A percentile compares a stretch with the other conserved stretches of the same genome.
Conservation (phyloP, 1,140 invertebrate species). For the Drosophila tristis region DNA sequence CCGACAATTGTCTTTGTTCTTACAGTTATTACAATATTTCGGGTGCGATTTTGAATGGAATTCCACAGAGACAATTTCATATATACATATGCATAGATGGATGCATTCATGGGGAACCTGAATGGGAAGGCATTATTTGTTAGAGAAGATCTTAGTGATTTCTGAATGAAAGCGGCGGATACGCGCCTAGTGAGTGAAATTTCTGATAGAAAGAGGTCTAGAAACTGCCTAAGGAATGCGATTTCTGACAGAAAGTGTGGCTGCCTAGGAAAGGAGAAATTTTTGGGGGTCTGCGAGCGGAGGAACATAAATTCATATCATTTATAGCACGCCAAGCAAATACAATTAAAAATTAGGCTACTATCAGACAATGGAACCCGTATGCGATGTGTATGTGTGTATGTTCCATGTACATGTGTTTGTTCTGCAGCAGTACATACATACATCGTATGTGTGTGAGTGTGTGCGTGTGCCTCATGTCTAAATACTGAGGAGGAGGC, state of each 20-base stretch:
- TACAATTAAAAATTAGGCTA: conserved; percentile 74
- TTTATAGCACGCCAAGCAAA: conserved; percentile 64
- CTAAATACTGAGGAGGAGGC: conserved; percentile 33
- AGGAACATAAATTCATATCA: conserved; percentile 51
- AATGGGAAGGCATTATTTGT: no score
- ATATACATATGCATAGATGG: no score
- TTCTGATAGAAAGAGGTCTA: no score
- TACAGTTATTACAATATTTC: neutral
- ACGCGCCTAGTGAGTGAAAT: no score
- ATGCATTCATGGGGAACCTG: no score
- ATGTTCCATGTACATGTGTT: conserved; percentile 18
- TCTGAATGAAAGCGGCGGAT: no score
- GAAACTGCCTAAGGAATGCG: neutral
- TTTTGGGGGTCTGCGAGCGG: conserved; percentile 15
- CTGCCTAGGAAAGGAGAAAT: conserved; percentile 10
- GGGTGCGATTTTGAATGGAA: no score
- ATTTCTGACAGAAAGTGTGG: conserved; percentile 7
- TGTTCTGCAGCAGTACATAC: neutral
- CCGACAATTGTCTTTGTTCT: neutral
- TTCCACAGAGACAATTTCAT: no score
- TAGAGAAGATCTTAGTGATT: no score
- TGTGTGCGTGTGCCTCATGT: conserved; percentile 31
- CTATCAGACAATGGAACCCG: conserved; percentile 37
- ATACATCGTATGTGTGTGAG: conserved; percentile 20
- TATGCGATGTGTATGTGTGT: conserved; percentile 5